phyloP scores from a whole-genome alignment of 2,113 vertebrate genomes.

The Donacobius atricapilla region DNA sequence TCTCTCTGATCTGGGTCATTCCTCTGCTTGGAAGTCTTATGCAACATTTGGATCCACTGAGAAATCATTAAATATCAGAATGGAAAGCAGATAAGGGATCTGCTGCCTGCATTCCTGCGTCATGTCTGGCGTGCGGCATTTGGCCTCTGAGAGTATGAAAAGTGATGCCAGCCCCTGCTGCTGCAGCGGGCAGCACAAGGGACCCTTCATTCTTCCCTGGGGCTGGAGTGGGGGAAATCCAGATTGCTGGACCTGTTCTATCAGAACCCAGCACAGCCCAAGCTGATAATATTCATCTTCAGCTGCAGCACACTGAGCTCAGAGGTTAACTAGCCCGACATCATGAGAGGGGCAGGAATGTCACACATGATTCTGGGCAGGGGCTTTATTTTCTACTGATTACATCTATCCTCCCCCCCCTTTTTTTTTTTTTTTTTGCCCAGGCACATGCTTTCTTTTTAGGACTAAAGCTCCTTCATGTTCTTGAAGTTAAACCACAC shows the following conservation, averaged over 20 bases:
- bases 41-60: constrained; percentile 21
- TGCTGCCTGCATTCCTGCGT: background rate
- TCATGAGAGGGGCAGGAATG: background rate
- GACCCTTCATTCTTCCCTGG: background rate
- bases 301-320: background rate
- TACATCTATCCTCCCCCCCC: background rate
- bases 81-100: background rate
- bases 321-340: background rate
- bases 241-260: background rate
- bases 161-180: background rate
- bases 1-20: constrained; percentile 42
- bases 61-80: constrained; percentile 33
- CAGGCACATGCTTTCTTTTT: background rate
- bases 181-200: background rate
- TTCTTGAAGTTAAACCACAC: background rate
- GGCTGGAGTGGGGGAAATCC: background rate
- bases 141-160: background rate
- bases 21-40: constrained; percentile 21
- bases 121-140: background rate
- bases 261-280: background rate
- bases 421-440: background rate
- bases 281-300: background rate
- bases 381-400: background rate
- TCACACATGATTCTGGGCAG: background rate
- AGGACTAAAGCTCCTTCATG: background rate